Base-by-base conservation (phyloP, 2,113 vertebrate species). In the Aepyceros melampus region DNA sequence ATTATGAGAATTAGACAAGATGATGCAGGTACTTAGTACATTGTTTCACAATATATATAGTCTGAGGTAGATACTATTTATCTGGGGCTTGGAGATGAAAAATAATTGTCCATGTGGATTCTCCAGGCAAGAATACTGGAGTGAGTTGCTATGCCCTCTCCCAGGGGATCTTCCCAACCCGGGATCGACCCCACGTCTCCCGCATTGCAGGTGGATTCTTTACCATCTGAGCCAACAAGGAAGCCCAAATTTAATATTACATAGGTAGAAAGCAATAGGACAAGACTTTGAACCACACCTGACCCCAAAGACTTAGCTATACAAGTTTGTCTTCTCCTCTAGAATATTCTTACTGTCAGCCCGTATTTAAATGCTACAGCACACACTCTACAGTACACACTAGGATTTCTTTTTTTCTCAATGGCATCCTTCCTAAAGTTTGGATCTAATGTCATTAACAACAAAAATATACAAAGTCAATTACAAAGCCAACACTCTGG, bases 31-130 rank as follows among this genome's bases (percentile, higher is more conserved):
- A 86, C 33, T 89, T 71, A 76, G 17, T 56, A 96, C 27, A 76
- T 1, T 64, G 45, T 23, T 62, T 87, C 12, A 94, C 14, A 94
- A 83, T 87, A 97, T 84, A 89, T 78, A 56, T 33, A 87, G 31
- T 91, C 71, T 93, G 93, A 97, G 96, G 94, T 97, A 97, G 95
- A 94, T 89, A 84, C 86, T 96, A 95, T 95, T 98, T 95, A 97
- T 95, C 64, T 93, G 78, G 58, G 49, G 64, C 16, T 58, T 71
- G 6, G 53, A 49, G 33, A 91, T 88, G 86, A 95, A 78, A 89
- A 94, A 64, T 45, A 92, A 91, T 43, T 89, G 62, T n/a, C 33
- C 33, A n/a, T n/a, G 7, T n/a, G n/a, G n/a, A 74, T 40, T 74
- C n/a, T 40, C 67, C 19, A 74, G n/a, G 67, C n/a, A 74, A 74